A percentile compares a stretch with the other conserved stretches of the same genome.
These are phyloP conservation scores for Bubalus kerabau DNA, from an alignment of 2,113 vertebrate genomes.

Conservation along the genomic window DNA sequence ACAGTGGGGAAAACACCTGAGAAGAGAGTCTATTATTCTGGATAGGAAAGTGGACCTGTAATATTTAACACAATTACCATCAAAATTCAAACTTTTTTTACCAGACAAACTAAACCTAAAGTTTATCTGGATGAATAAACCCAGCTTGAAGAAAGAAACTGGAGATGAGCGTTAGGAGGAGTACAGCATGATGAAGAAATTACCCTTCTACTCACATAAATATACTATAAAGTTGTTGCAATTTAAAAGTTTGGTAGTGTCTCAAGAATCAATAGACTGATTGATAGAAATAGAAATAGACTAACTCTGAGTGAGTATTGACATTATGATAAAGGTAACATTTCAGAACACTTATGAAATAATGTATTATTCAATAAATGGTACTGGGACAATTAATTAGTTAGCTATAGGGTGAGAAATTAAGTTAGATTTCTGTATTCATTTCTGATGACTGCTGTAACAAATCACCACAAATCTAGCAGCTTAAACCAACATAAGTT, in stretches of 20 bases:
- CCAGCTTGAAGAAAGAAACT: neutral
- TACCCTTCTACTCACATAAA: neutral
- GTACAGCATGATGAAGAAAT: neutral
- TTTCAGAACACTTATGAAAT: neutral
- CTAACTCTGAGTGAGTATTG: neutral
- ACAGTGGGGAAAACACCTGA: neutral
- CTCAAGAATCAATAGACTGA: neutral
- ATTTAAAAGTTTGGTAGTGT: neutral
- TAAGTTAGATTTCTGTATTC: neutral
- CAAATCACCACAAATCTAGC: neutral
- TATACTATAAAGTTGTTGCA: neutral
- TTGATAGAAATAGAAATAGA: neutral
- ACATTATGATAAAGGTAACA: neutral
- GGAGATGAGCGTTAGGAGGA: neutral
- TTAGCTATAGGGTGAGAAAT: neutral
- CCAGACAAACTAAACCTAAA: neutral
- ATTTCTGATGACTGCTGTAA: neutral
- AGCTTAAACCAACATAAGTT: neutral
- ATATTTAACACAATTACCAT: neutral
- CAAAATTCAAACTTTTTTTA: neutral
- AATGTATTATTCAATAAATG: neutral
- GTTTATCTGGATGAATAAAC: neutral
- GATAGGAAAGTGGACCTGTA: neutral
- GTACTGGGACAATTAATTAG: neutral
- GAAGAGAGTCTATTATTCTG: neutral